phyloP scores from a whole-genome alignment of 1,140 invertebrate species.

The Drosophila yakuba region DNA sequence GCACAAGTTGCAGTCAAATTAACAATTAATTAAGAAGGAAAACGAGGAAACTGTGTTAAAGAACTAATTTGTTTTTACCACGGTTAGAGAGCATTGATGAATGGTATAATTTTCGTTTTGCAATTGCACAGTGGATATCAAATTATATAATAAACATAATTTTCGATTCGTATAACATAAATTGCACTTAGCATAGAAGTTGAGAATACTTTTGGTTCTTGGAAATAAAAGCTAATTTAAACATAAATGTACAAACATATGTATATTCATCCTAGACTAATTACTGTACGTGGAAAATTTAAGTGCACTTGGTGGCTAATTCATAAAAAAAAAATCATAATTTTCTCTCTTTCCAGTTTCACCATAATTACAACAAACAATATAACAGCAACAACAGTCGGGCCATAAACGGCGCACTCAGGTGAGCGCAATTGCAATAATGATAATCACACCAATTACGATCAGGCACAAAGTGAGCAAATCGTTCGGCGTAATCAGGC shows the following conservation, averaged over 20 bases:
- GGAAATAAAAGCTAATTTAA: slow-evolving; percentile 38
- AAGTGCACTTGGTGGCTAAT: slow-evolving; percentile 58
- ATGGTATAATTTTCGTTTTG: slow-evolving; percentile 23
- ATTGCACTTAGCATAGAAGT: slow-evolving; percentile 33
- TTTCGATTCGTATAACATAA: slow-evolving; percentile 9
- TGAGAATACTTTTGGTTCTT: slow-evolving; percentile 68
- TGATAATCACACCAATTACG: slow-evolving; percentile 88
- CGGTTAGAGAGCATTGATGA: slow-evolving; percentile 34
- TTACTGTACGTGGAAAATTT: slow-evolving; percentile 34
- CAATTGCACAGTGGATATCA: slow-evolving; percentile 23
- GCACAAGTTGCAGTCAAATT: slow-evolving; percentile 84
- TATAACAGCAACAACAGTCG: slow-evolving; percentile 41
- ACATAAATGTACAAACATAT: slow-evolving; percentile 36
- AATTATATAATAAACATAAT: slow-evolving; percentile 10
- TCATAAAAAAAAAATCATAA: slow-evolving; percentile 30
- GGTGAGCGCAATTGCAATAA: slow-evolving; percentile 86
- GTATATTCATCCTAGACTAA: slow-evolving; percentile 16
- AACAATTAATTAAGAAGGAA: slow-evolving; percentile 67
- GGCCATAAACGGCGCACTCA: slow-evolving; percentile 33
- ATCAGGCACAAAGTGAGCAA: slow-evolving; percentile 89
- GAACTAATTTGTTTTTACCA: slow-evolving; percentile 9
- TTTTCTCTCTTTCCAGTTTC: slow-evolving; percentile 24
- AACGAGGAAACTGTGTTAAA: slow-evolving; percentile 45
- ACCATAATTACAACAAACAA: slow-evolving; percentile 58
- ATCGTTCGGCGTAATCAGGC: slow-evolving; percentile 85